Conservation (phyloP, 2,888 invertebrate genomes). For the Drosophila gaucha region DNA sequence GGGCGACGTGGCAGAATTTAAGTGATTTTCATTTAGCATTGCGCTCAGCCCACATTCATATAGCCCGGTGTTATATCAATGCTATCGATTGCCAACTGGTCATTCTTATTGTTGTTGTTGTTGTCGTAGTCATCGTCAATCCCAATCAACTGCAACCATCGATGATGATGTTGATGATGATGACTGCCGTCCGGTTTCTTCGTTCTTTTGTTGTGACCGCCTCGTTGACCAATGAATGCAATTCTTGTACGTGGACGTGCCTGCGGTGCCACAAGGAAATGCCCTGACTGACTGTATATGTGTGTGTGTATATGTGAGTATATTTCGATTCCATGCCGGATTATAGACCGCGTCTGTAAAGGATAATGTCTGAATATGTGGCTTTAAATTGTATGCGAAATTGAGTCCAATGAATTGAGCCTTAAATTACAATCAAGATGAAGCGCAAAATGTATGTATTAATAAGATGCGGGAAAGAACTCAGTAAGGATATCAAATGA, state of each 20-base stretch:
- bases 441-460: not conserved
- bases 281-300: not conserved
- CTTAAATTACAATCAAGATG: slow-evolving; percentile 29
- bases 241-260: slow-evolving; percentile 49
- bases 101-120: slow-evolving; percentile 2
- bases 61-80: slow-evolving; percentile 24
- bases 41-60: slow-evolving; percentile 29
- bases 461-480: not conserved
- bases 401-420: slow-evolving; percentile 35
- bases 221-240: slow-evolving; percentile 55
- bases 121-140: slow-evolving; percentile 18
- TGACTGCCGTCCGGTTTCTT: slow-evolving; percentile 45
- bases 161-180: slow-evolving; percentile 31
- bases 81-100: slow-evolving; percentile 21
- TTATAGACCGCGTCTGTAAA: slow-evolving; percentile 29
- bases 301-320: not conserved
- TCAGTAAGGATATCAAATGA: slow-evolving; percentile 6
- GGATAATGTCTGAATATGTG: slow-evolving; percentile 46
- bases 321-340: slow-evolving; percentile 6
- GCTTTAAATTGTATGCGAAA: slow-evolving; percentile 47
- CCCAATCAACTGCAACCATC: slow-evolving; percentile 48
- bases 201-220: slow-evolving; percentile 48
- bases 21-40: slow-evolving; percentile 66
- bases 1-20: slow-evolving; percentile 51
- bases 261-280: slow-evolving; percentile 48